Base-by-base conservation (phyloP, 1,140 invertebrate genomes). In the Saccostrea echinata region DNA sequence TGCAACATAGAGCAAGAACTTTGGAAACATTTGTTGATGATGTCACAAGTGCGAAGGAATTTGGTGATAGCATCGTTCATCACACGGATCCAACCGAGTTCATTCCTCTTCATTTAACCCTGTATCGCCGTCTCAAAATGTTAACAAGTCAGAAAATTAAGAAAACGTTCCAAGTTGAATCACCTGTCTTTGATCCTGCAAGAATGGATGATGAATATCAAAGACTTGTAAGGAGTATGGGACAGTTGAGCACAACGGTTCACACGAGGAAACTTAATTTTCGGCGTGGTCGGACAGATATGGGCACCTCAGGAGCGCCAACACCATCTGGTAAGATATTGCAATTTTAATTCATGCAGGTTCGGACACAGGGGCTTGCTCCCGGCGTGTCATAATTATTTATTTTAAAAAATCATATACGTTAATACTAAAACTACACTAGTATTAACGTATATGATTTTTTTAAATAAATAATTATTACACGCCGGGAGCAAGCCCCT, bases 11-110 rank as follows among this genome's bases (percentile, higher is more conserved):
- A 52, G 81, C 88, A 16, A 88, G 86, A 82, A 85, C 84, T 27
- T 61, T 91, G 24, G 91, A 90, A 64, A 68, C 81, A 24, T 91
- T 89, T 82, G 57, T 90, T 43, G 87, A 91, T 30, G 88, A 87
- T 24, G 87, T 89, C 8, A 51, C 85, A 30, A 90, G 84, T 71
- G 91, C 91, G 6, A 84, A 86, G 83, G 88, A 90, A 52, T 91
- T 91, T 81, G 89, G 87, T n/a, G 27, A 85, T n/a, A 89, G 89
- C 71, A 89, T 91, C 21, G 33, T 90, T 0, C 86, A 85, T 12
- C 88, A 91, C 52, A 86, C 89, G 18, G 91, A 89, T 80, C 89
- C 88, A 0, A 87, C 91, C 16, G 91, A 91, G 82, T 91, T 91
- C 85, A 87, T 90, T 35, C 88, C 87, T 61, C 85, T 91, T 3